Base-by-base conservation (phyloP, 2,113 vertebrate species). In the Daboia siamensis region DNA sequence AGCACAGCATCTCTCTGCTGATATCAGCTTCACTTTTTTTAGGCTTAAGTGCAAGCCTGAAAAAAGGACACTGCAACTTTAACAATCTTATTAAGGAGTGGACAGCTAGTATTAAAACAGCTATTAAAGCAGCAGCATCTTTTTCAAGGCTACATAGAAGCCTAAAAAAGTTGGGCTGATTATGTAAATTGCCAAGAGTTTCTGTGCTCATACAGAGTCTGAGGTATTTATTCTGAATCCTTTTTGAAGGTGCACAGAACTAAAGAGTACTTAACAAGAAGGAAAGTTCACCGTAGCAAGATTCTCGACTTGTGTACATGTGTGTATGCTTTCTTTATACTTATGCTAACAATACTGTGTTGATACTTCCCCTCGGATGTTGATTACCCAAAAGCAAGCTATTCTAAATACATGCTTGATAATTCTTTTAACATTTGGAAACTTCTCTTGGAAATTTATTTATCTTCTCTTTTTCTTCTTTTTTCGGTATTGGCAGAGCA, bases 401-500 rank as follows among this genome's bases (percentile, higher is more conserved):
- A 95, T 96, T 97, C 95, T 97, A 97, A 96, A 94, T 97, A 96
- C 97, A 94, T 96, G 95, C 95, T 97, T 80, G 74, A 95, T 96
- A 24, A 86, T 92, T 94, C 46, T 94, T 93, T 96, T 44, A 61
- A 88, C 97, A 96, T 93, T 94, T 94, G 96, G 97, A 96, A 90
- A 96, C 94, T 96, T 98, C 96, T 97, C 96, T 98, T 97, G 98
- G 96, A 96, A 97, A 97, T 95, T 88, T 97, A 93, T 97, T 97
- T 97, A 96, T 98, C 95, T 97, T 97, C 96, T 97, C 96, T 96
- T 95, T 95, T 94, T 95, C 94, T 97, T 97, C 93, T 98, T 98
- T 98, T 98, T 98, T 98, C 98, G 98, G 98, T 98, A 97, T 98
- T 98, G 98, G 98, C 99, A 99, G 99, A 99, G 98, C 99, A 99